Conservation (phyloP, 1,140 invertebrate genomes). For the honey bee (Apis mellifera) region DNA sequence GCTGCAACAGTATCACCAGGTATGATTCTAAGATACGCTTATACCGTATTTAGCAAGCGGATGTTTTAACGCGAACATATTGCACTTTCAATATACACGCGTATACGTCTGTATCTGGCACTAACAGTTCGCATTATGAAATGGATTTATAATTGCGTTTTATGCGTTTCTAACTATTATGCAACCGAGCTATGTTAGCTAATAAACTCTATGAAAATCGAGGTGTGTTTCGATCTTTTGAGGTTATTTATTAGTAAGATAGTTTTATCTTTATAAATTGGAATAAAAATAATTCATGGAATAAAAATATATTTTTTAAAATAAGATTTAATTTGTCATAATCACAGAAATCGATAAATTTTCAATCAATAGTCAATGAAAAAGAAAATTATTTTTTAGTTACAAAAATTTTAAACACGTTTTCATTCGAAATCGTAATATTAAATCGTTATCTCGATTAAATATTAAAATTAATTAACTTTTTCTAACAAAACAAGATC, state of each 20-base stretch:
- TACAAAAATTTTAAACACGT: not conserved
- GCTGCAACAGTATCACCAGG: conserved; percentile 22
- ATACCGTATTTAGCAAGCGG: conserved; percentile 50
- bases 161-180: conserved; percentile 25
- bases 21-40: conserved; percentile 58
- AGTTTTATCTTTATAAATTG: not conserved
- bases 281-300: not conserved
- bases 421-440: not conserved
- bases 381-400: not conserved
- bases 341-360: no score
- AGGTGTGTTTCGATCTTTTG: not conserved
- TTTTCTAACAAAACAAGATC: not conserved
- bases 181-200: conserved; percentile 1
- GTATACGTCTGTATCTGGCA: conserved; percentile 31
- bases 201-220: not conserved
- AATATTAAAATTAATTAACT: conserved; percentile 4
- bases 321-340: no score
- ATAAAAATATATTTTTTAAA: no score
- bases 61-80: conserved; percentile 46
- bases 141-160: conserved; percentile 58
- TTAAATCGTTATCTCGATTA: not conserved
- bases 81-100: conserved; percentile 22
- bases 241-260: not conserved
- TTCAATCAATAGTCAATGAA: not conserved
- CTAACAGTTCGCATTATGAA: conserved; percentile 37